Base-by-base conservation (phyloP, 2,797 vertebrate species). In the Micromesistius poutassou region DNA sequence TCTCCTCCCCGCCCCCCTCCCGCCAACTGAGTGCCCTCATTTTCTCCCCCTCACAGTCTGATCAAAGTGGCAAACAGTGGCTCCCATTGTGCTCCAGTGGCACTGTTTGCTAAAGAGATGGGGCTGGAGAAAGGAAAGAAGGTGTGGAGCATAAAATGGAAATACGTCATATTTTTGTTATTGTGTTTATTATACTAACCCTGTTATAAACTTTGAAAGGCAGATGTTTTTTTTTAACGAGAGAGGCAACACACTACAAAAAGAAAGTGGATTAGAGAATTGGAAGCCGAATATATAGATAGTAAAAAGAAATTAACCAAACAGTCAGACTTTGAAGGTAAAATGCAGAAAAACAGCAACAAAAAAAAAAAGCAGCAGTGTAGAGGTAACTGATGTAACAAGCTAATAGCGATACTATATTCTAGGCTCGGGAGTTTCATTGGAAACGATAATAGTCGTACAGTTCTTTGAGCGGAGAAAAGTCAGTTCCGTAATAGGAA, bases 351-450 rank as follows among this genome's bases (percentile, higher is more conserved):
- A 40, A 82, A n/a, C n/a, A n/a, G n/a, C n/a, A n/a, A n/a, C n/a
- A n/a, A n/a, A n/a, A n/a, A n/a, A n/a, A n/a, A n/a, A n/a, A n/a
- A n/a, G n/a, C n/a, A 79, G n/a, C n/a, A 78, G 72, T 75, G 55
- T 33, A 82, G 77, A 83, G 83, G 75, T 84, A 46, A 80, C 78
- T 84, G 81, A 85, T 73, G 87, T 84, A 81, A 84, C 50, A 55
- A 74, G 79, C 78, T 87, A 85, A 85, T 81, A 78, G 82, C 74
- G 74, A 81, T 84, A 75, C 79, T 87, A 88, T 88, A 85, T 36
- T 77, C 16, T 71, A 71, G 55, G 55, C 55, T 62, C 19, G 4
- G 22, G 55, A 62, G 55, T 62, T 16, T 4, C 22, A 62, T 22
- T 62, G 55, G 55, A 62, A 62, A 25, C n/a, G 55, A 25, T 62